Evolutionary conservation across 1,140 invertebrate species (phyloP), one percentile per base, ranked within the genome.

Genomic region (Prorops nasuta): DNA sequence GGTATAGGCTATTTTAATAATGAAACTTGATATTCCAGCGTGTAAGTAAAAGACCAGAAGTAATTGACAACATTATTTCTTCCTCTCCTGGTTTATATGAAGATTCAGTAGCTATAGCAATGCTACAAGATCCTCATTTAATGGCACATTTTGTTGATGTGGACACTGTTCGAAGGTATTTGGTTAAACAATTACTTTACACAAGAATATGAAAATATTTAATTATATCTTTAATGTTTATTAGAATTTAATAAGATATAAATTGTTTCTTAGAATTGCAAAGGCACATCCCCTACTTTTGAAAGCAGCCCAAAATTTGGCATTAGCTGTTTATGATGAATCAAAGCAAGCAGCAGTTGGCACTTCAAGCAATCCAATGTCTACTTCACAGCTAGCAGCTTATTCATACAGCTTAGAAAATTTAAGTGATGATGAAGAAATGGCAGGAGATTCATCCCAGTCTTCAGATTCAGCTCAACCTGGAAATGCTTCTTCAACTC

Each of bases 121-220:
- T 84, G 46, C 65, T 84, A n/a, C 81, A 80, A 55, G 80, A 83
- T 66, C 77, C 80, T 19, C 78, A 83, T 59, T 62, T 84, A 41
- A 71, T 84, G 58, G 64, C 74, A 10, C 77, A 83, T 53, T 72
- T 83, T 38, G 74, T 70, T 12, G 78, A 83, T 60, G 44, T 69
- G 21, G 72, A 79, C 16, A 79, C 74, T 20, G 73, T 83, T 0
- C 71, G 69, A 64, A 77, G 72, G 80, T 80, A 66, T 37, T 28
- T 28, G 24, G 24, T n/a, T n/a, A n/a, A n/a, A n/a, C n/a, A n/a
- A n/a, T n/a, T n/a, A n/a, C n/a, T n/a, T n/a, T n/a, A 14, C 15
- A 35, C 15, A 35, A 14, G 7, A 35, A 45, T 4, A 31, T 37
- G 24, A 17, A 38, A 6, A 16, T 41, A 32, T 8, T 16, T 43